phyloP scores from a whole-genome alignment of 2,888 invertebrate genomes.

The Eupithecia vulgata region DNA sequence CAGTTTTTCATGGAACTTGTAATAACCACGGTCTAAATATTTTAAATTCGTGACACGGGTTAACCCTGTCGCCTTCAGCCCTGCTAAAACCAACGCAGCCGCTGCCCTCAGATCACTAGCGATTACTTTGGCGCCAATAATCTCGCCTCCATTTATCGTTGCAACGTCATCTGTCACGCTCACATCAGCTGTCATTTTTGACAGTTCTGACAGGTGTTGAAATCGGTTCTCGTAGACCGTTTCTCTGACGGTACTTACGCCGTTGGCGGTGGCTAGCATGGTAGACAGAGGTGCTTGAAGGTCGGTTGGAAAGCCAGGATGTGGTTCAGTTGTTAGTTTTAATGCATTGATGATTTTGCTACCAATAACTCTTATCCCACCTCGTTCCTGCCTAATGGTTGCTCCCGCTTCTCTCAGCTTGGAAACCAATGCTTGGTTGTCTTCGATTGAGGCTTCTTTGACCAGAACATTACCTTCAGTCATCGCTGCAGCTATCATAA shows the following conservation, averaged over 20 bases:
- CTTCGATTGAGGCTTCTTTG: constrained; percentile 18
- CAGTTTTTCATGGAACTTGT: constrained; percentile 33
- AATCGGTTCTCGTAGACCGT: constrained; percentile 36
- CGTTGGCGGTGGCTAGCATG: constrained; percentile 24
- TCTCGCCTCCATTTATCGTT: constrained; percentile 19
- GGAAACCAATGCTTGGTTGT: constrained; percentile 21
- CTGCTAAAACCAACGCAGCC: constrained; percentile 33
- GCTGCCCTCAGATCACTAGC: constrained; percentile 33
- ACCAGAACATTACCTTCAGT: constrained; percentile 36
- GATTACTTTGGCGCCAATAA: constrained; percentile 18
- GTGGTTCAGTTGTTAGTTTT: constrained; percentile 25
- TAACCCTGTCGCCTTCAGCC: constrained; percentile 27
- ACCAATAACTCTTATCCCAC: constrained; percentile 32
- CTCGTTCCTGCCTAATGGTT: constrained; percentile 22
- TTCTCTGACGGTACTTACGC: constrained; percentile 26
- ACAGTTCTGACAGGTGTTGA: constrained; percentile 32
- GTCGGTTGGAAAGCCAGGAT: constrained; percentile 38
- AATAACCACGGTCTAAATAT: constrained; percentile 36
- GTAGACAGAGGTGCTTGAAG: constrained; percentile 33
- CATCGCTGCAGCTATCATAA: constrained; percentile 42
- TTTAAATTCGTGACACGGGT: constrained; percentile 27
- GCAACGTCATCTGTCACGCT: constrained; percentile 16
- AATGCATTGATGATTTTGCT: constrained; percentile 25
- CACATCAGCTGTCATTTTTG: constrained; percentile 26
- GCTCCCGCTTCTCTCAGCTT: constrained; percentile 31